Evolutionary conservation across 2,797 vertebrate species (phyloP), one percentile per base, ranked within the genome.

Genomic region (Notoglanidium macrostoma): DNA sequence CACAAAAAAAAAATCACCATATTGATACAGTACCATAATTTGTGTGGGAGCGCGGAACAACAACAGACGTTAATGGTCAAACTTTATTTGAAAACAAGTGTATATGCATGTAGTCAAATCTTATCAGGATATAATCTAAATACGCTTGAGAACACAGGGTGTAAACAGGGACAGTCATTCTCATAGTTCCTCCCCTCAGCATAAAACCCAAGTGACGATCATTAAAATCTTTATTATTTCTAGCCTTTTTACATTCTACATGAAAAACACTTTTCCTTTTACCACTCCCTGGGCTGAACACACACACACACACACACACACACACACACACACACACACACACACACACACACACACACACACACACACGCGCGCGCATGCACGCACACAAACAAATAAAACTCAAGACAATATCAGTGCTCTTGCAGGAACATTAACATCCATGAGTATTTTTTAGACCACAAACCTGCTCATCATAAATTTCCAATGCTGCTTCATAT

Each of bases 391-490:
- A n/a, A n/a, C n/a, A n/a, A n/a, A 35, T 2, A 35, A 35, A 79
- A 44, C n/a, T 78, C 29, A 65, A 72, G 1, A 68, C 21, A 49
- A 78, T 19, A 51, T 72, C 40, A 65, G 40, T 49, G 40, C 59
- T 29, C 15, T 63, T 81, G 11, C 46, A 5, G 54, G 26, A 32
- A 63, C 40, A 65, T n/a, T 44, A 70, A 83, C 21, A 77, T 57
- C 17, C 5, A 70, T 49, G 74, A 68, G 61, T 19, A 72, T 59
- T 21, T 55, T 79, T 63, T 23, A 55, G n/a, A 32, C 57, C 87
- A 97, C 97, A 95, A 89, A 99, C 98, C 59, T 98, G 95, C 29
- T 92, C 85, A 54, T 99, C 98, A 57, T 93, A 99, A 87, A 99
- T 95, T 21, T 96, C 94, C 93, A 99, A 89, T 4, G 98, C 98